Conservation (phyloP, 2,888 invertebrate genomes). For the Netelia virgata region DNA sequence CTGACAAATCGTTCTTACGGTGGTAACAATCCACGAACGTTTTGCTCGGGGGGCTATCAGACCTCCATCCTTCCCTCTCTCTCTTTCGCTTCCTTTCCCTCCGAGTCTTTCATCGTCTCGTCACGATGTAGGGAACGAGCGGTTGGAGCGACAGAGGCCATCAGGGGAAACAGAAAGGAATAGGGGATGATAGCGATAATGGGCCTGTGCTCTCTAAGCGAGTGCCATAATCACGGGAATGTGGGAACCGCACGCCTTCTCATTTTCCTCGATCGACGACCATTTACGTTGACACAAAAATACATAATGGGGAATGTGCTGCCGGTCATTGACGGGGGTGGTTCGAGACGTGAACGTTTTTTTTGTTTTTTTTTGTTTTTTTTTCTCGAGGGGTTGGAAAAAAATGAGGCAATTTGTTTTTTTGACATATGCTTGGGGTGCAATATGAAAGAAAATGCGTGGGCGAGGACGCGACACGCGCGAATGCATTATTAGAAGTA, state of each 20-base stretch:
- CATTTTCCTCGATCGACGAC: slow-evolving; percentile 19
- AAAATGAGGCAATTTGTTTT: background rate
- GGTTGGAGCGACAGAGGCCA: slow-evolving; percentile 4
- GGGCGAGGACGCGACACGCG: background rate
- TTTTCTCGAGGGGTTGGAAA: slow-evolving; percentile 1
- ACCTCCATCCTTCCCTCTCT: slow-evolving; percentile 8
- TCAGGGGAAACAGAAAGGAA: slow-evolving; percentile 27
- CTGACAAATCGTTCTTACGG: slow-evolving; percentile 62
- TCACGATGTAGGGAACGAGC: background rate
- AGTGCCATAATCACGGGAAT: slow-evolving; percentile 32
- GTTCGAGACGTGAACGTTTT: background rate
- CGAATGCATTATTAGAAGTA: too few species aligned
- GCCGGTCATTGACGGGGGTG: background rate
- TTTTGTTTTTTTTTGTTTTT: background rate
- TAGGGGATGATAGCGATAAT: slow-evolving; percentile 38
- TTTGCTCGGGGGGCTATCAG: slow-evolving; percentile 5
- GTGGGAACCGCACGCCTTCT: slow-evolving; percentile 6
- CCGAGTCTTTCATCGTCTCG: slow-evolving; percentile 10
- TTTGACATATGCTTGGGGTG: background rate
- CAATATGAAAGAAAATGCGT: background rate
- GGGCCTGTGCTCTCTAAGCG: slow-evolving; percentile 9
- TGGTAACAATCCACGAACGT: slow-evolving; percentile 43
- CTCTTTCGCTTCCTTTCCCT: slow-evolving; percentile 17
- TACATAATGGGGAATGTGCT: background rate
- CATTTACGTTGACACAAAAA: slow-evolving; percentile 17